Evolutionary conservation across 1,140 invertebrate genomes (phyloP), one percentile per base, ranked within the genome.

Genomic region (Drosophila parabipectinata): DNA sequence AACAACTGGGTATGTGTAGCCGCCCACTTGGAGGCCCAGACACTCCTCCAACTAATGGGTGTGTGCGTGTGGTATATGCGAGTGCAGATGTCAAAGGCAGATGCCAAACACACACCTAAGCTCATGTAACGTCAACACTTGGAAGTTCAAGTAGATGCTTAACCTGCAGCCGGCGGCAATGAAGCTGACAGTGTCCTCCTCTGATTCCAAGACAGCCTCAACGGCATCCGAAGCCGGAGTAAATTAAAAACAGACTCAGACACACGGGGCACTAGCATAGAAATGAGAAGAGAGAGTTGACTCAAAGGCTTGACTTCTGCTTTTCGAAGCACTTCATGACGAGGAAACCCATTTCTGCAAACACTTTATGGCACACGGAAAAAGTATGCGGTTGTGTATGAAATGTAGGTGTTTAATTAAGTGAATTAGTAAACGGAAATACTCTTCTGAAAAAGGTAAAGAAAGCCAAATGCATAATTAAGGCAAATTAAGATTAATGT

Each of bases 71-170:
- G 68, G 64, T 51, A 59, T 71, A 71, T 51, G 67, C 21, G 45
- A 51, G 64, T 71, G 66, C 45, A 55, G 62, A 84, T 84, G 82
- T 84, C 81, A 84, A 85, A 84, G 81, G 68, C 81, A 77, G 81
- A 77, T 85, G 81, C 81, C 81, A 77, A 80, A 85, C 77, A 80
- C 74, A 84, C 81, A 84, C 81, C 81, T 84, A 68, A 74, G 77
- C 58, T 81, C 81, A 53, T 84, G 81, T 85, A 74, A 77, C 77
- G 78, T 77, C 81, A 81, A 80, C 81, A 84, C 81, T 84, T 80
- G 75, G 77, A 77, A 76, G 81, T 84, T 85, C 81, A 84, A 84
- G 81, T 80, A 77, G 81, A 77, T 74, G 77, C 81, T 85, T 84
- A 84, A 84, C 81, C 81, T 85, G 81, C 81, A 81, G 77, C 81